Evolutionary conservation across 2,797 vertebrate species (phyloP).

Genomic region (Okamejei kenojei): DNA sequence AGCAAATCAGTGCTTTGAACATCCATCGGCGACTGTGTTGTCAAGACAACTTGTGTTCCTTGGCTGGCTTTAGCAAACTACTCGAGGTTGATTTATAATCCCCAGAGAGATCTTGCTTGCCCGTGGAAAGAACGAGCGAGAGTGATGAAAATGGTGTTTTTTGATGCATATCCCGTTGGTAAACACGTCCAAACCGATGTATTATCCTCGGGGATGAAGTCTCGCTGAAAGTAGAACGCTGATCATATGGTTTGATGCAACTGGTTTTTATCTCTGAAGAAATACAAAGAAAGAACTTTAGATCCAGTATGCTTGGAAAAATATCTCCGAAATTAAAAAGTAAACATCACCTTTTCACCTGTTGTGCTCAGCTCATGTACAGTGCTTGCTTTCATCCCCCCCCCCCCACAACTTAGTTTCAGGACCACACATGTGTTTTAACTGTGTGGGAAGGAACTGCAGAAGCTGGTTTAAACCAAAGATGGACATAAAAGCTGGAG

Average conservation of each 20-base stretch:
- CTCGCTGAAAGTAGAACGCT: background rate
- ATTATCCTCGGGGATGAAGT: background rate
- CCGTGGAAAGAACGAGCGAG: background rate
- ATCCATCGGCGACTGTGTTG: background rate
- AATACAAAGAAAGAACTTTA: constrained; percentile 14
- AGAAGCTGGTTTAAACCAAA: no score
- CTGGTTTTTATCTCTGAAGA: background rate
- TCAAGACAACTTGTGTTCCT: background rate
- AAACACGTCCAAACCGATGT: background rate
- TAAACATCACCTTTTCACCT: background rate
- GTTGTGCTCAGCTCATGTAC: background rate
- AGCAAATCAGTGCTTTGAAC: background rate
- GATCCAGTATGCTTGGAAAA: background rate
- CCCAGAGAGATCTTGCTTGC: background rate
- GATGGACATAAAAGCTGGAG: no score
- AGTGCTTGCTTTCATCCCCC: background rate
- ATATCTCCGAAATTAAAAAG: background rate
- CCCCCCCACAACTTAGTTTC: background rate
- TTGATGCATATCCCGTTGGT: background rate
- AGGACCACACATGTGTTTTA: background rate
- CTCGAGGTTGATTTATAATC: background rate
- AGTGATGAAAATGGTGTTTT: background rate
- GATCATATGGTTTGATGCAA: background rate
- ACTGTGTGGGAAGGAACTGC: no score
- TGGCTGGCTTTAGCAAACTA: background rate